phyloP scores from a whole-genome alignment of 2,888 invertebrate genomes.

The Nycteola revayana region DNA sequence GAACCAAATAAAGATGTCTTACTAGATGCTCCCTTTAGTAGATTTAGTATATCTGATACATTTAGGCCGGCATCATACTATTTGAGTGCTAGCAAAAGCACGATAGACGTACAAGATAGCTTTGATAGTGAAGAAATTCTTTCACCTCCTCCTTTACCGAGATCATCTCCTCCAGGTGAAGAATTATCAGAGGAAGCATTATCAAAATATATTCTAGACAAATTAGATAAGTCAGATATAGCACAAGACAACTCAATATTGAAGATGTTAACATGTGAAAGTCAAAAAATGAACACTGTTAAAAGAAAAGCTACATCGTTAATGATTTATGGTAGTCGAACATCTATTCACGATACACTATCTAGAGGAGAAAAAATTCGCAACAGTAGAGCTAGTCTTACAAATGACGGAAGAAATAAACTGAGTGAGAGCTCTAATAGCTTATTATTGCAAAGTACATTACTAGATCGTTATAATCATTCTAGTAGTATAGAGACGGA shows the following conservation, averaged over 20 bases:
- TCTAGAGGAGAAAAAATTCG: conserved; percentile 75
- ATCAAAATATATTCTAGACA: conserved; percentile 77
- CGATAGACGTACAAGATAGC: conserved; percentile 87
- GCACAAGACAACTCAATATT: conserved; percentile 73
- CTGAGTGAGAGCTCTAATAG: conserved; percentile 44
- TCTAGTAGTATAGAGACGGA: conserved; percentile 69
- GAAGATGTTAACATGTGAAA: conserved; percentile 73
- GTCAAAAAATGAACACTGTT: conserved; percentile 68
- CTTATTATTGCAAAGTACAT: conserved; percentile 50
- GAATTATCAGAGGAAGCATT: conserved; percentile 85
- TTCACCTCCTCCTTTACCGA: conserved; percentile 90
- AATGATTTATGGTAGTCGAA: conserved; percentile 77
- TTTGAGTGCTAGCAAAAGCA: conserved; percentile 85
- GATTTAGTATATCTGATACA: conserved; percentile 93
- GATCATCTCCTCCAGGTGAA: conserved; percentile 87
- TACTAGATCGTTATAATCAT: conserved; percentile 56
- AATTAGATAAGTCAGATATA: conserved; percentile 72
- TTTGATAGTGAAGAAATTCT: conserved; percentile 92
- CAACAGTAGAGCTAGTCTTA: conserved; percentile 70
- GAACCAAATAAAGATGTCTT: conserved; percentile 90
- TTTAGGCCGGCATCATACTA: conserved; percentile 95
- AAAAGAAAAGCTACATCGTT: conserved; percentile 74
- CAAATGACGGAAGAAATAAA: conserved; percentile 55
- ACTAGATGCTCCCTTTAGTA: conserved; percentile 83
- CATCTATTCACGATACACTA: conserved; percentile 76